Evolutionary conservation across 2,797 vertebrate species (phyloP), one percentile per base, ranked within the genome.

Genomic region (Semaprochilodus insignis): DNA sequence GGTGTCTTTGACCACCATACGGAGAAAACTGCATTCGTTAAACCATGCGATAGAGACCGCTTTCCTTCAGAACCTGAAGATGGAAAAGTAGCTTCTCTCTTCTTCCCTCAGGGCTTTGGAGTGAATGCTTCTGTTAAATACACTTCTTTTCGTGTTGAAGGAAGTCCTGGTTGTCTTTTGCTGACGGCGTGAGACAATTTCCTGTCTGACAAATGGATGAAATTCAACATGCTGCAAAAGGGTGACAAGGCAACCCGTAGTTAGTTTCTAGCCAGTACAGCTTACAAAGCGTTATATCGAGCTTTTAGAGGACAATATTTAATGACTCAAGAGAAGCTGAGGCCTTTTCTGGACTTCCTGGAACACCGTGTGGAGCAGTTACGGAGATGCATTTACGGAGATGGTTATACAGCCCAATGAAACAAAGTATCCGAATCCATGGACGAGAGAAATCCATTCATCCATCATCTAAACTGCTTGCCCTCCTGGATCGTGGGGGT

Each of bases 21-120:
- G 55, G 15, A 34, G 77, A 79, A 59, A 62, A 31, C 55, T 79
- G 55, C 55, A 71, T 36, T 27, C 54, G 16, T 34, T 79, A 7
- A 79, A 48, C 17, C 52, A 78, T 23, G 1, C 71, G 3, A 73
- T 55, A 17, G 71, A 73, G 7, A 73, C 15, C 0, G 51, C 71
- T 17, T 73, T 73, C 23, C 17, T 73, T 4, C 71, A 21, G 1
- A 55, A 55, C 25, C 4, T 55, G 14, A 73, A 27, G 15, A 44
- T n/a, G 16, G 23, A 15, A 2, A 25, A 71, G 44, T 71, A 72
- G 44, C n/a, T 23, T 16, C 2, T 25, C 23, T 6, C 40, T 7
- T 13, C 5, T n/a, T 51, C 25, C 23, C 8, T 15, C 48, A 21
- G 3, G n/a, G 8, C 19, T 1, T 21, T 48, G 0, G 40, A 70